A percentile compares a stretch with the other conserved stretches of the same genome.
These are phyloP conservation scores for Piaya cayana DNA, from an alignment of 2,113 vertebrate genomes.

Conservation along the genomic window DNA sequence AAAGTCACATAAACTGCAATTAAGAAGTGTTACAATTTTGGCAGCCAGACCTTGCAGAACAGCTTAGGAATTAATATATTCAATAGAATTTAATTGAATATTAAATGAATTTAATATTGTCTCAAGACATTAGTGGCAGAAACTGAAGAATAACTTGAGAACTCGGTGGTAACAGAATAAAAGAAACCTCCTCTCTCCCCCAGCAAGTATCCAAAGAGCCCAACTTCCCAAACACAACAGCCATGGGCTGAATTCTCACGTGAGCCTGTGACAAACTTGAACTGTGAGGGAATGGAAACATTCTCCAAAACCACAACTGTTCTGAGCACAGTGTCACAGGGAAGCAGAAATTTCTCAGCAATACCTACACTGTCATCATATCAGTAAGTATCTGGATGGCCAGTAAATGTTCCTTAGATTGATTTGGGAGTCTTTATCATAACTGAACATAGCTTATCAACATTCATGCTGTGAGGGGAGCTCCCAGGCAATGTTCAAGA, in stretches of 20 bases:
- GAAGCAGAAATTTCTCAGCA: neutral
- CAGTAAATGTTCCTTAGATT: neutral
- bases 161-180: neutral
- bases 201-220: neutral
- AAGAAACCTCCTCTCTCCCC: neutral
- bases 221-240: neutral
- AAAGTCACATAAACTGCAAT: neutral
- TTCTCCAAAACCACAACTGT: neutral
- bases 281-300: fast-evolving
- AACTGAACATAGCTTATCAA: neutral
- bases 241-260: neutral
- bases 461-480: neutral
- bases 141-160: neutral
- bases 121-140: neutral
- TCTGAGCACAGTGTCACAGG: neutral
- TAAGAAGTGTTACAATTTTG: slow-evolving; percentile 10
- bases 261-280: neutral
- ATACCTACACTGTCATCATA: neutral
- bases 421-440: neutral
- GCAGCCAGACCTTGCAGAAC: neutral
- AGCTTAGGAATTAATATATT: neutral
- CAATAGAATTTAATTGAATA: neutral
- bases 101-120: neutral
- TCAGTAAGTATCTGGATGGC: neutral
- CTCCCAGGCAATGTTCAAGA: neutral